phyloP scores from a whole-genome alignment of 1,140 invertebrate genomes.

The Tetranychus cinnabarinus region DNA sequence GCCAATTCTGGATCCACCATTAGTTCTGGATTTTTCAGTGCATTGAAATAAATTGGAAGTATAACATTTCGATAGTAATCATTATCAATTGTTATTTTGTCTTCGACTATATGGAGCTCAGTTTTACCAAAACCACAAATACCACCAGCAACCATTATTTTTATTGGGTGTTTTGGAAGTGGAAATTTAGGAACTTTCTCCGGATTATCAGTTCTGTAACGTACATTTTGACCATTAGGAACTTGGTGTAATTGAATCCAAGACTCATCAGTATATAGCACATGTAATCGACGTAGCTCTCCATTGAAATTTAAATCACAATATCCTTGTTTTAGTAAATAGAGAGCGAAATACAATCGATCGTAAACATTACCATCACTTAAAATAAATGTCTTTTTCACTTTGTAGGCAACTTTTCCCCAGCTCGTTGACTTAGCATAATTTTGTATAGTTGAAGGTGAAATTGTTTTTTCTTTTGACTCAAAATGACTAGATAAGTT shows the following conservation, averaged over 20 bases:
- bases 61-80: not conserved
- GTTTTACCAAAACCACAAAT: not conserved
- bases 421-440: not conserved
- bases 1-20: not conserved
- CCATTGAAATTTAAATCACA: not conserved
- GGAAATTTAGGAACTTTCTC: not conserved
- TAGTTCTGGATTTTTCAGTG: not conserved
- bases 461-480: not conserved
- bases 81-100: not conserved
- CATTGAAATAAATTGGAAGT: not conserved
- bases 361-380: not conserved
- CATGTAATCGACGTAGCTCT: not conserved
- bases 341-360: not conserved
- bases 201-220: not conserved
- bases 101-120: not conserved
- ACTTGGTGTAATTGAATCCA: not conserved
- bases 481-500: not conserved
- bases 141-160: not conserved
- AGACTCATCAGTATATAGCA: not conserved
- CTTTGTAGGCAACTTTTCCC: not conserved
- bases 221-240: not conserved
- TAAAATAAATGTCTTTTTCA: not conserved
- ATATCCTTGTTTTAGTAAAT: not conserved
- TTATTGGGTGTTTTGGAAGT: not conserved
- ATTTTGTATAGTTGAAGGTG: not conserved